Evolutionary conservation across 2,797 vertebrate species (phyloP).

Genomic region (Sebastes nivosus): DNA sequence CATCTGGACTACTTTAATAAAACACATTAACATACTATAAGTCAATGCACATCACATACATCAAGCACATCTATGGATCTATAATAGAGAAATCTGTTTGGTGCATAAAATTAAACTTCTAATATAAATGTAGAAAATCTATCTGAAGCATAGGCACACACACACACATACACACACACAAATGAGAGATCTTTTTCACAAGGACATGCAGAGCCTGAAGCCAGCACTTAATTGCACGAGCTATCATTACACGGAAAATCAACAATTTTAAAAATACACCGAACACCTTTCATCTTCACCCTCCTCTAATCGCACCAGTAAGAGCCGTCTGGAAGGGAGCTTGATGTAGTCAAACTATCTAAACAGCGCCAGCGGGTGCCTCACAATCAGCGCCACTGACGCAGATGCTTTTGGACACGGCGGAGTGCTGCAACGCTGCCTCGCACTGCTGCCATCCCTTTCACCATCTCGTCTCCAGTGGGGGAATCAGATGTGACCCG

Average conservation of each 20-base stretch:
- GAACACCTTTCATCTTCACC: constrained; percentile 85
- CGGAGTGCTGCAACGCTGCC: constrained; percentile 68
- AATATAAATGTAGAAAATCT: constrained; percentile 42
- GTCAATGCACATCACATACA: constrained; percentile 8
- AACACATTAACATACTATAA: background rate
- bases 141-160: constrained; percentile 35
- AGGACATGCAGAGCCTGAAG: constrained; percentile 83
- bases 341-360: constrained; percentile 85
- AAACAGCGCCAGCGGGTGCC: constrained; percentile 83
- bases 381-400: constrained; percentile 78
- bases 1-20: constrained; percentile 1
- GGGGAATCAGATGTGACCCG: constrained; percentile 79
- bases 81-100: constrained; percentile 23
- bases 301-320: constrained; percentile 82
- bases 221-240: constrained; percentile 84
- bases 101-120: constrained; percentile 34
- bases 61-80: constrained; percentile 11
- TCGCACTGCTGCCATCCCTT: constrained; percentile 75
- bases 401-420: constrained; percentile 80
- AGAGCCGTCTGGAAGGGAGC: constrained; percentile 81
- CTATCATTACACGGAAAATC: constrained; percentile 87
- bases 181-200: constrained; percentile 78
- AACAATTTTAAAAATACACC: constrained; percentile 88
- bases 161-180: constrained; percentile 61
- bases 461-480: constrained; percentile 65